Base-by-base conservation (phyloP, 2,113 vertebrate genomes). In the Setophaga petechia region DNA sequence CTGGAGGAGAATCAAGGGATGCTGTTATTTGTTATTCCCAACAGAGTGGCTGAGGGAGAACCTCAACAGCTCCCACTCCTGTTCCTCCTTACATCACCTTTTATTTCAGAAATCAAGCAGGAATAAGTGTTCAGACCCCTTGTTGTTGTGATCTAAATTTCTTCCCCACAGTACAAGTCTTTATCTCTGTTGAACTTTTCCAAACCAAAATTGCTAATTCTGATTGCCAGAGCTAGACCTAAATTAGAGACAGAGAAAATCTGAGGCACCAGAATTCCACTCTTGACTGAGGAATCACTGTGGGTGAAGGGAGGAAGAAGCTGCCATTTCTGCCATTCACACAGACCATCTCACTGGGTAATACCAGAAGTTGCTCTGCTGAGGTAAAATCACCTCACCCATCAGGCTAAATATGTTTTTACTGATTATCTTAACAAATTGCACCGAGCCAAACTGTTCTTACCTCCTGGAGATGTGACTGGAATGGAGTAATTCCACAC, bases 11-110 rank as follows among this genome's bases (percentile, higher is more conserved):
- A 44, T 8, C 80, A 84, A 87, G 73, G 0, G 2, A 52, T 89
- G 89, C 69, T 77, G 68, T 43, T 95, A 7, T 92, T 96, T 91
- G 80, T 92, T 89, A 31, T 91, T 94, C 49, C 68, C 84, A 44
- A 12, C 0, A 11, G 52, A 59, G n/a, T 30, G 41, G 73, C 52
- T 61, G 74, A 63, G 51, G 27, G 61, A 58, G 82, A 62, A 35
- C 61, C 46, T 59, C 83, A 22, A 39, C 3, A 41, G 59, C 21
- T 93, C 65, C 65, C 55, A 17, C 51, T 69, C 55, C 44, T 30
- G 27, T 1, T 87, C 37, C 55, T 84, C 69, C 67, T 62, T 10
- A 33, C 1, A 1, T 35, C 6, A 1, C 17, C 33, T 72, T 78
- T 59, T 10, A 16, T 39, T 59, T 59, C 27, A 27, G 52, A 90